Evolutionary conservation across 2,113 vertebrate genomes (phyloP), one percentile per base, ranked within the genome.

Genomic region (Balaenoptera acutorostrata): DNA sequence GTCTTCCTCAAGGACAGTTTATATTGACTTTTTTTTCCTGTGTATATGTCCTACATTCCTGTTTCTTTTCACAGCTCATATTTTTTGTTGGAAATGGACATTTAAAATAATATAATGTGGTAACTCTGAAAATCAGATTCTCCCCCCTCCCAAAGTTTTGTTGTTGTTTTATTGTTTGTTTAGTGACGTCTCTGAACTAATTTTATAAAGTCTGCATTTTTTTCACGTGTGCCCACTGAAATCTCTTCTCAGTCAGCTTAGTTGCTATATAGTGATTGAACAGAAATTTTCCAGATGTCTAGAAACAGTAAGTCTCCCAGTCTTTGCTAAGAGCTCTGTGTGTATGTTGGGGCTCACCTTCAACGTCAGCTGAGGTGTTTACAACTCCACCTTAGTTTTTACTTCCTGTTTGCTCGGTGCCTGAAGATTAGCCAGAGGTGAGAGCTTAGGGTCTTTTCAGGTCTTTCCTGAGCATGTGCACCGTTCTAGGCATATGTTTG

Each of bases 81-180:
- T 91, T 83, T 91, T 84, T 25, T 78, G 21, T 52, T 78, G 21
- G 44, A 86, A n/a, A 15, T 25, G 14, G 7, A 88, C 41, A 78
- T 29, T 91, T 88, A 71, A 75, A 63, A 59, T 77, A 36, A 46
- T 21, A 17, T 41, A 83, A 75, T 55, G 41, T 55, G 14, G 52
- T 25, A 78, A 72, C 39, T 33, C 86, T 83, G 46, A 84, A 91
- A 57, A 61, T 64, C 41, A 82, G 36, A 41, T 59, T 78, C 44
- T 72, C 29, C 27, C 21, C 23, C 21, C 55, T 59, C 64, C 64
- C 10, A 7, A 57, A 23, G 8, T 46, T 31, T 90, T 39, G n/a
- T 39, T n/a, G 41, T 46, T 82, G 41, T 25, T 49, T 46, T 88
- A 55, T 64, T 75, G 14, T 66, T 68, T 81, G 3, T 64, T 84